These are phyloP conservation scores for Thalpophila matura DNA, from an alignment of 2,888 invertebrate species.

Conservation along the genomic window DNA sequence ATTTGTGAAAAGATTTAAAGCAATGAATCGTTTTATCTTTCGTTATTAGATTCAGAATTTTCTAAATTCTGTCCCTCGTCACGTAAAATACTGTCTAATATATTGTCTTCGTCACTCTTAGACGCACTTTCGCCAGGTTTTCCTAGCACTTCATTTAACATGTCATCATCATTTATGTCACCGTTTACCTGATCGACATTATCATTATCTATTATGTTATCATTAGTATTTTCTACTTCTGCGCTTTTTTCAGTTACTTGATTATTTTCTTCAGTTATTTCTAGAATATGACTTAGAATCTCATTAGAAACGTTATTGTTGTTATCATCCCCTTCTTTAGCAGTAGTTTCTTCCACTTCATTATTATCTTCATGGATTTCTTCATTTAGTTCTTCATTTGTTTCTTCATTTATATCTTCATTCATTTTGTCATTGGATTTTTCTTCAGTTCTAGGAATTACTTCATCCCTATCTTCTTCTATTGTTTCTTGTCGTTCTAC, in stretches of 20 bases:
- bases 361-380: neutral
- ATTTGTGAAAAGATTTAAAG: conserved; percentile 13
- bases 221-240: neutral
- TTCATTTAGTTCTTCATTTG: too few relatives aligned
- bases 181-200: conserved; percentile 34
- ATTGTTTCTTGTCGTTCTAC: conserved; percentile 50
- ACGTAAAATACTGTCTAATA: conserved; percentile 71
- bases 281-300: conserved; percentile 26
- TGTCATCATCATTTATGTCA: conserved; percentile 60
- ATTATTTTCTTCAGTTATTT: conserved; percentile 30
- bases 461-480: too few relatives aligned
- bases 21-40: conserved; percentile 61
- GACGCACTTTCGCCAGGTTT: conserved; percentile 56
- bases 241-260: conserved; percentile 26
- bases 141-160: conserved; percentile 59
- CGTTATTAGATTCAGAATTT: conserved; percentile 64
- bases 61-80: conserved; percentile 65
- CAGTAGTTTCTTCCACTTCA: neutral
- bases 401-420: too few relatives aligned
- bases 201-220: conserved; percentile 9
- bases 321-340: conserved; percentile 31
- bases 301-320: conserved; percentile 45
- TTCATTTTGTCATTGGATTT: too few relatives aligned
- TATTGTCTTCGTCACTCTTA: conserved; percentile 70
- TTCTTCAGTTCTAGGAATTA: too few relatives aligned